These are phyloP conservation scores for Acanthacorydalis orientalis DNA, from an alignment of 2,888 invertebrate genomes.

Conservation along the genomic window DNA sequence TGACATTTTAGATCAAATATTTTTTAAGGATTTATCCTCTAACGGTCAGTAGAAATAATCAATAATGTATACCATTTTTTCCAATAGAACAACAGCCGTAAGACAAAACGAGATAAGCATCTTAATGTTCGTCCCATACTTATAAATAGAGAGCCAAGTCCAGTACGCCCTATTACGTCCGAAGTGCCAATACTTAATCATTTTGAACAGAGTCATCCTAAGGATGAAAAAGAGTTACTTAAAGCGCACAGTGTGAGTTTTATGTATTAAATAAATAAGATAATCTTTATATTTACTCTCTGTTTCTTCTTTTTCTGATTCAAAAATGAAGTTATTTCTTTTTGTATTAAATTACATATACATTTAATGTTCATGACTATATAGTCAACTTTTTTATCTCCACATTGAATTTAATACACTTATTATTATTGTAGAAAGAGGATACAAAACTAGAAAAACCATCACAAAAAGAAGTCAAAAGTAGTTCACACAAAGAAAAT, in stretches of 20 bases:
- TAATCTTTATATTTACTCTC: too few species aligned
- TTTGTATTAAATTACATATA: too few species aligned
- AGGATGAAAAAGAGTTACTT: conserved; percentile 53
- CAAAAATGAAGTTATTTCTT: too few species aligned
- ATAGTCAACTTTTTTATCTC: too few species aligned
- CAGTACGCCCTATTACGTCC: conserved; percentile 17
- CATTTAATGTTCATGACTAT: too few species aligned
- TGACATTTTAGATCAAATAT: too few species aligned
- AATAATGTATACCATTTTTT: background rate
- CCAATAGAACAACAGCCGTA: conserved; percentile 3
- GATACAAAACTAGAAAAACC: background rate
- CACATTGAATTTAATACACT: too few species aligned
- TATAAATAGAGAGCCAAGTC: conserved; percentile 49
- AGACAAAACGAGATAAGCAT: conserved; percentile 44
- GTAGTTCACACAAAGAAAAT: background rate
- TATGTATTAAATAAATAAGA: background rate
- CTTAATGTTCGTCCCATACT: conserved; percentile 59
- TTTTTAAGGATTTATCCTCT: too few species aligned
- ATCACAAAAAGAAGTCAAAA: conserved; percentile 1
- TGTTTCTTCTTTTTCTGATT: too few species aligned
- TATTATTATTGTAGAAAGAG: background rate
- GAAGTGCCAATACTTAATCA: conserved; percentile 41
- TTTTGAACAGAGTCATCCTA: conserved; percentile 64
- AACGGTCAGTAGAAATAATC: too few species aligned
- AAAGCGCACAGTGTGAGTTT: conserved; percentile 31